Evolutionary conservation across 2,888 invertebrate genomes (phyloP).

Genomic region (Ochlodes sylvanus): DNA sequence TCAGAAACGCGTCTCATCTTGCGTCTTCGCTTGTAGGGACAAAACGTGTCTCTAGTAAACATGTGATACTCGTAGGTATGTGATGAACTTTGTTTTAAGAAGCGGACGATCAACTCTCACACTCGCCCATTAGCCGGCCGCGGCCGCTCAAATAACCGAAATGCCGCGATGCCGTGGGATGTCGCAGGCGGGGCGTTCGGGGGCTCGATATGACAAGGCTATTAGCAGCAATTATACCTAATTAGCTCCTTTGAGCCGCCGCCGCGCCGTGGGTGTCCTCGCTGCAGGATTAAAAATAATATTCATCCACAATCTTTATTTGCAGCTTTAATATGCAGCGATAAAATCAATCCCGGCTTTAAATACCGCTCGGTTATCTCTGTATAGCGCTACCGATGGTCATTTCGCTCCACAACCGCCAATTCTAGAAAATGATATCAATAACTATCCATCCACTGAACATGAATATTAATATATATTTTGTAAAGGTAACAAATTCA

Average conservation of each 20-base stretch:
- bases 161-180: constrained; percentile 23
- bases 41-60: not conserved
- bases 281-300: constrained; percentile 7
- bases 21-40: no score
- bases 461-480: no score
- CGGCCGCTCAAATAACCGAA: constrained; percentile 11
- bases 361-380: not conserved
- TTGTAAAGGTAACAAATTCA: no score
- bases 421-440: not conserved
- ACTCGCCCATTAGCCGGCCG: constrained; percentile 14
- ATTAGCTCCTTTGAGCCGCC: constrained; percentile 32
- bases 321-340: constrained; percentile 10
- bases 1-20: no score
- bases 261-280: constrained; percentile 36
- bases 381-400: not conserved
- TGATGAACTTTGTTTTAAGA: not conserved
- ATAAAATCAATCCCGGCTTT: constrained; percentile 13
- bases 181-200: constrained; percentile 9
- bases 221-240: constrained; percentile 28
- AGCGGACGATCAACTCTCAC: constrained; percentile 21
- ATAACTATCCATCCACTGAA: no score
- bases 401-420: not conserved
- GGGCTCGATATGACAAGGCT: constrained; percentile 33
- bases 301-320: constrained; percentile 14
- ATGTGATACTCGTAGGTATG: not conserved